Evolutionary conservation across 2,113 vertebrate genomes (phyloP).

Genomic region (Danio rerio): GRCz12tu NC_133183.1:52644501-52645000

Average conservation of each 20-base stretch:
- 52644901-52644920: constrained; percentile 20
- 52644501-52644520: background rate
- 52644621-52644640: constrained; percentile 77
- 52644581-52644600: constrained; percentile 97
- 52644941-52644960: background rate
- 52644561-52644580: constrained; percentile 91
- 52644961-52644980: background rate
- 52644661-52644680: background rate
- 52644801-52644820: constrained; percentile 7
- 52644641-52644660: background rate
- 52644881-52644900: constrained; percentile 22
- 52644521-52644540: background rate
- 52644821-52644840: background rate
- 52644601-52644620: constrained; percentile 86
- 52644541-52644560: constrained; percentile 89
- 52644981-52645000: background rate
- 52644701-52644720: background rate
- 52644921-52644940: constrained; percentile 24
- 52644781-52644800: constrained; percentile 33
- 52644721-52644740: background rate
- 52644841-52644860: constrained; percentile 13
- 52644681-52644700: constrained; percentile 3
- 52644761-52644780: constrained; percentile 28
- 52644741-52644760: constrained; percentile 10
- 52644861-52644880: constrained; percentile 54